Evolutionary conservation across 1,140 invertebrate species (phyloP).

Genomic region (Lasaia peninsularis): DNA sequence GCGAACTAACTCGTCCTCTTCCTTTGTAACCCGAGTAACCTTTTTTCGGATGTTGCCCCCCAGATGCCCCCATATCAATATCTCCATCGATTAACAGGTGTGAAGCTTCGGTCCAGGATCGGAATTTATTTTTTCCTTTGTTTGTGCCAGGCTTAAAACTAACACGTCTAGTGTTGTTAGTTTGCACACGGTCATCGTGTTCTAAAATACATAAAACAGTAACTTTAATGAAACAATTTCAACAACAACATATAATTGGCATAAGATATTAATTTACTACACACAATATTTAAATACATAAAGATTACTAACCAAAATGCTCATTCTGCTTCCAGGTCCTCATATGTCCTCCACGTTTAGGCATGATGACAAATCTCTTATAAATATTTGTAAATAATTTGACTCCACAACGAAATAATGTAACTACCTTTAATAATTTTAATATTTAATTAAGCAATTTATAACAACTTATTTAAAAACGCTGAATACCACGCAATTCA

Average conservation of each 20-base stretch:
- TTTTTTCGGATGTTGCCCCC: constrained; percentile 36
- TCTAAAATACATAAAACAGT: constrained; percentile 37
- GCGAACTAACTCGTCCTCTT: constrained; percentile 66
- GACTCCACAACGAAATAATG: not conserved
- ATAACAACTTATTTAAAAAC: not conserved
- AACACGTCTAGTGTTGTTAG: constrained; percentile 62
- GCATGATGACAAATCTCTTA: constrained; percentile 42
- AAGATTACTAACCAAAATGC: constrained; percentile 53
- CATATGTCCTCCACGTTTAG: constrained; percentile 62
- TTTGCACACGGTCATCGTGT: constrained; percentile 66
- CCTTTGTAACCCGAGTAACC: constrained; percentile 53
- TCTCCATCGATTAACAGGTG: constrained; percentile 77
- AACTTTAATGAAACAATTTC: not conserved
- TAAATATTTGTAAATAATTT: not conserved
- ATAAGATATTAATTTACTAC: not conserved
- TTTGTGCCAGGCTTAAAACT: constrained; percentile 76
- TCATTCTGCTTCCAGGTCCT: constrained; percentile 57
- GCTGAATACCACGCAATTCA: not conserved
- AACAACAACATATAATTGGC: not conserved
- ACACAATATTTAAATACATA: not conserved
- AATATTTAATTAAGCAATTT: not conserved
- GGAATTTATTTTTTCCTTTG: constrained; percentile 68
- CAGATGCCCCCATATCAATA: constrained; percentile 75
- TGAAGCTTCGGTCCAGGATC: constrained; percentile 58
- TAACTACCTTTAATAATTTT: not conserved